Conservation (phyloP, 2,888 invertebrate genomes). For the Tolmerus cingulatus region DNA sequence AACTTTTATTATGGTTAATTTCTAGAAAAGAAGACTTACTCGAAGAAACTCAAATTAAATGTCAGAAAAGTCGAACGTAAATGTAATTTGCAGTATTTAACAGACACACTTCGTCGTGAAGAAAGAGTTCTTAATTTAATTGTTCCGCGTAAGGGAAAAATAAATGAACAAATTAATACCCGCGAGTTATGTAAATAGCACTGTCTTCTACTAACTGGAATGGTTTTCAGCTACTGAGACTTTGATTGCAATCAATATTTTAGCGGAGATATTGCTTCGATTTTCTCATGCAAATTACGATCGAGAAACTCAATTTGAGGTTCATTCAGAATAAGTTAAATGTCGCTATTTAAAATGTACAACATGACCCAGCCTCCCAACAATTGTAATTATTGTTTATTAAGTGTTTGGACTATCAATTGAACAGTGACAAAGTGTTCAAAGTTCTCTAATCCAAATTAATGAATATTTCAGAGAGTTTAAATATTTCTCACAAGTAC, state of each 20-base stretch:
- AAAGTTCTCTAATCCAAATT: background rate
- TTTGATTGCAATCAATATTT: background rate
- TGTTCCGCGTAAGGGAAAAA: background rate
- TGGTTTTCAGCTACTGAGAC: background rate
- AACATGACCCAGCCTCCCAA: background rate
- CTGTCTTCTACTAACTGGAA: background rate
- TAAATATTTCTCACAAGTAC: background rate
- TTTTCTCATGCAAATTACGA: background rate
- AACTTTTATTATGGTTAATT: slow-evolving; percentile 6
- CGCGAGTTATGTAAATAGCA: background rate
- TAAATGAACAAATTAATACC: background rate
- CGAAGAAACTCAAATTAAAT: background rate
- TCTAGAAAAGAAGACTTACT: background rate
- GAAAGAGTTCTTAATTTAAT: background rate
- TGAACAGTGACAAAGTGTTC: background rate
- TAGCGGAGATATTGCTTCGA: background rate
- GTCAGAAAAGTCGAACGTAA: background rate
- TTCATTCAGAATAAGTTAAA: background rate
- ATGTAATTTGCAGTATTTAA: background rate
- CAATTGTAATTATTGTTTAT: background rate
- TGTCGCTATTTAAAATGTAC: background rate
- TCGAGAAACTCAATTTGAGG: background rate
- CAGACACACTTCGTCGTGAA: background rate
- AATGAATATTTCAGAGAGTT: background rate
- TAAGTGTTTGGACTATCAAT: background rate